Conservation (phyloP, 2,797 vertebrate genomes). For the Phrynocephalus vlangalii region DNA sequence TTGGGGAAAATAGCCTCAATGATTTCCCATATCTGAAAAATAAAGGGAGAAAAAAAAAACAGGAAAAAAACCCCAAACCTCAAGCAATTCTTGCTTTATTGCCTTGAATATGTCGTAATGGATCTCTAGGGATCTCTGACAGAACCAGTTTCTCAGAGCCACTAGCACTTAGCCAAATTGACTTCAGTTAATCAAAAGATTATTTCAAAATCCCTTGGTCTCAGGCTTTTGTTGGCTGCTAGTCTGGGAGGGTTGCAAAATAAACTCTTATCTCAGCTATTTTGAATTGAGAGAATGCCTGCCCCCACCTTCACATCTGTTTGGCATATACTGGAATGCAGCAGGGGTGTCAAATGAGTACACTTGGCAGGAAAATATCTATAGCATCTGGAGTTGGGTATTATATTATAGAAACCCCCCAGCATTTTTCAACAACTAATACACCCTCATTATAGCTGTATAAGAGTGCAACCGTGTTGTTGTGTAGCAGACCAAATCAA, state of each 20-base stretch:
- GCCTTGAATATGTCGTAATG: constrained; percentile 65
- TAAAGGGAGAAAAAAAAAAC: background rate
- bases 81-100: constrained; percentile 62
- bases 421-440: background rate
- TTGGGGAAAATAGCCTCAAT: constrained; percentile 58
- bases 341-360: constrained; percentile 13
- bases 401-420: background rate
- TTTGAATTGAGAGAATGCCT: constrained; percentile 46
- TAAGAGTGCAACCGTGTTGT: too few species aligned
- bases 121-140: constrained; percentile 62
- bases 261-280: constrained; percentile 38
- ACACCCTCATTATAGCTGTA: background rate
- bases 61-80: background rate
- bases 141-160: constrained; percentile 67
- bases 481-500: too few species aligned
- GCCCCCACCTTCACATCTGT: constrained; percentile 17
- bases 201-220: constrained; percentile 42
- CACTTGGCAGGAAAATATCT: constrained; percentile 7
- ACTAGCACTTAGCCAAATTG: constrained; percentile 75
- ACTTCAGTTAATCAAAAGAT: constrained; percentile 71
- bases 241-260: constrained; percentile 48
- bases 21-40: constrained; percentile 58
- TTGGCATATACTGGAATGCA: constrained; percentile 19
- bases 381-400: constrained; percentile 19
- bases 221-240: constrained; percentile 35